Evolutionary conservation across 2,797 vertebrate genomes (phyloP).

Genomic region (Uromys caudimaculatus): DNA sequence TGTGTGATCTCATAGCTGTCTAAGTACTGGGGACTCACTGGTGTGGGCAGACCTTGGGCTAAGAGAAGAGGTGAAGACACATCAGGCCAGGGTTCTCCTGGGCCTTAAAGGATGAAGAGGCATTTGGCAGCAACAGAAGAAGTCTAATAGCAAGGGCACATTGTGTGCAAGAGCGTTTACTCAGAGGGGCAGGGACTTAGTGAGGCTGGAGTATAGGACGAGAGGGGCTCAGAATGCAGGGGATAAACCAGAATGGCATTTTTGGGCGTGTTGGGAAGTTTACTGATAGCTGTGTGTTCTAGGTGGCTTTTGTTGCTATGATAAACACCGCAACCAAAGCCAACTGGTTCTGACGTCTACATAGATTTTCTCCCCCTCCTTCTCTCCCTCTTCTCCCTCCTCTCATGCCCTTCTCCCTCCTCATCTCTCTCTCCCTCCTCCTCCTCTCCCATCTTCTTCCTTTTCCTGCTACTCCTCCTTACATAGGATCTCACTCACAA

Average conservation of each 20-base stretch:
- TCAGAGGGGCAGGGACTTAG: neutral
- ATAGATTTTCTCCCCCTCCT: neutral
- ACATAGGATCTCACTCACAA: neutral
- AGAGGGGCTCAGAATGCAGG: rapidly evolving
- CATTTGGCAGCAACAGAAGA: neutral
- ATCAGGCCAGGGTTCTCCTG: neutral
- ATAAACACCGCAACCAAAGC: neutral
- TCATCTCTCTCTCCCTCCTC: rapidly evolving
- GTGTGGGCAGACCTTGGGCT: neutral
- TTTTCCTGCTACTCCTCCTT: neutral
- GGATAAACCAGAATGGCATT: neutral
- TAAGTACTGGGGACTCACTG: neutral
- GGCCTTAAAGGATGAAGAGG: neutral
- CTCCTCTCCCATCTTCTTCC: neutral
- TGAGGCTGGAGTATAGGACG: neutral
- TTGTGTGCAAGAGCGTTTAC: neutral
- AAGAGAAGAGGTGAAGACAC: neutral
- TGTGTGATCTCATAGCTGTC: neutral
- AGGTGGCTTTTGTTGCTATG: neutral
- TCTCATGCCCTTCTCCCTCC: neutral
- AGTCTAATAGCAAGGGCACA: neutral
- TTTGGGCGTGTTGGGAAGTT: neutral
- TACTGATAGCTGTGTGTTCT: neutral
- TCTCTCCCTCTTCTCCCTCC: neutral
- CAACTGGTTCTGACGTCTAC: neutral